Evolutionary conservation across 92 coral and sea anemone species (phyloP), one percentile per base, ranked within the genome.

Genomic region (Umimayanthus chanpuru): DNA sequence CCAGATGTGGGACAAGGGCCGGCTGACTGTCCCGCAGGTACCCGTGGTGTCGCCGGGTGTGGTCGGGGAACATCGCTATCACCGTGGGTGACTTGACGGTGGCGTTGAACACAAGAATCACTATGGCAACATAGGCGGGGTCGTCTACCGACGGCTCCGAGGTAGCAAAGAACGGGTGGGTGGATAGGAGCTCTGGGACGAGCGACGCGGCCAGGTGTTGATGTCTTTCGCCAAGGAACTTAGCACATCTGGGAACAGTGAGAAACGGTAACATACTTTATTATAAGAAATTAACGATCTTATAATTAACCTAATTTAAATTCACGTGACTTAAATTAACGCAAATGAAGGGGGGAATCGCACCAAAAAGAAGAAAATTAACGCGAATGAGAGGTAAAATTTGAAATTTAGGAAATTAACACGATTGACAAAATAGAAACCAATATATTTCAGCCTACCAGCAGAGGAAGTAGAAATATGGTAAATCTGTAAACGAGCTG

Each of bases 81-180:
- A 97, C 94, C n/a, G 95, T 91, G 23, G 98, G 96, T 74, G 94
- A 92, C 41, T 91, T 96, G 2, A 94, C 98, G 12, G 97, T 91
- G 25, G 99, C 99, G 85, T 97, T 97, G 67, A 95, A 94, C 81
- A 97, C 99, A 40, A 97, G 95, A 25, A 97, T 94, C 76, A 95
- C 94, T 80, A 97, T 97, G 68, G 96, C 94, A 43, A 97, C 96
- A 76, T 97, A 97, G 44, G 98, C 99, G 44, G 99, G 95, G 89
- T 97, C 99, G 76, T 97, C 98, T 47, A 97, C 93, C 29, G 98
- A 96, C 15, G 99, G 99, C 90, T 97, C 99, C 20, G 99, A 91
- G 3, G 97, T 95, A 66, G 99, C 99, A 81, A 95, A 95, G 84
- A 94, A 97, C 9, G 99, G 98, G 73, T 97, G 99, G 41, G 99